phyloP scores from a whole-genome alignment of 1,140 invertebrate species.

The Euura lappo region DNA sequence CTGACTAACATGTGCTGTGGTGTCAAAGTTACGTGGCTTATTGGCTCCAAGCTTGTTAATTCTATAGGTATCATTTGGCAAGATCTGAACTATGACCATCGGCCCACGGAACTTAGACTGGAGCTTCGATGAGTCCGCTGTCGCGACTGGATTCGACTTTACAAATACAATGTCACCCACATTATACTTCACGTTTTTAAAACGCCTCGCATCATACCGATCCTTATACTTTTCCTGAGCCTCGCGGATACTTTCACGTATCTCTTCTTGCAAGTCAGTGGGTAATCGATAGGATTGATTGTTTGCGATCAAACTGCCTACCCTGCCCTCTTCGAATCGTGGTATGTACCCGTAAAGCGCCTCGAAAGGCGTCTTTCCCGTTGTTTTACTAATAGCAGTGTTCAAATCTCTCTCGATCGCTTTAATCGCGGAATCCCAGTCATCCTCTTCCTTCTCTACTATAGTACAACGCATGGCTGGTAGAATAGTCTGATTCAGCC shows the following conservation, averaged over 20 bases:
- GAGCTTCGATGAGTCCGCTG: constrained; percentile 26
- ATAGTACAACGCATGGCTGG: constrained; percentile 13
- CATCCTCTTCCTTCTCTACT: background rate
- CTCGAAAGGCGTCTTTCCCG: constrained; percentile 25
- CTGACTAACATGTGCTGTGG: constrained; percentile 24
- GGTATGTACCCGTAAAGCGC: constrained; percentile 27
- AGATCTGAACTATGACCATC: constrained; percentile 11
- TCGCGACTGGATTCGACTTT: constrained; percentile 13
- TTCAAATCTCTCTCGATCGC: constrained; percentile 26
- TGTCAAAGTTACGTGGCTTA: background rate
- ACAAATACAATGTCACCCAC: constrained; percentile 32
- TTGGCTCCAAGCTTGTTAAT: constrained; percentile 16
- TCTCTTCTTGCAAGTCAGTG: constrained; percentile 15
- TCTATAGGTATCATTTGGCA: constrained; percentile 20
- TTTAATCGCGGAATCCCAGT: constrained; percentile 26
- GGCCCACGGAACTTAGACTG: constrained; percentile 20
- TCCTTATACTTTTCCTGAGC: constrained; percentile 24
- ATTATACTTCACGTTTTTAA: constrained; percentile 21
- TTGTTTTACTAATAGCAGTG: constrained; percentile 20
- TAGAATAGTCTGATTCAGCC: constrained; percentile 22
- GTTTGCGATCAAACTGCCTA: constrained; percentile 4
- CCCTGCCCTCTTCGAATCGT: constrained; percentile 19
- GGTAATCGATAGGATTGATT: constrained; percentile 19
- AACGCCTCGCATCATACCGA: constrained; percentile 25
- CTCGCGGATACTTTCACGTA: constrained; percentile 17